Evolutionary conservation across 2,888 invertebrate genomes (phyloP), one percentile per base, ranked within the genome.

Genomic region (Molorchus minor): DNA sequence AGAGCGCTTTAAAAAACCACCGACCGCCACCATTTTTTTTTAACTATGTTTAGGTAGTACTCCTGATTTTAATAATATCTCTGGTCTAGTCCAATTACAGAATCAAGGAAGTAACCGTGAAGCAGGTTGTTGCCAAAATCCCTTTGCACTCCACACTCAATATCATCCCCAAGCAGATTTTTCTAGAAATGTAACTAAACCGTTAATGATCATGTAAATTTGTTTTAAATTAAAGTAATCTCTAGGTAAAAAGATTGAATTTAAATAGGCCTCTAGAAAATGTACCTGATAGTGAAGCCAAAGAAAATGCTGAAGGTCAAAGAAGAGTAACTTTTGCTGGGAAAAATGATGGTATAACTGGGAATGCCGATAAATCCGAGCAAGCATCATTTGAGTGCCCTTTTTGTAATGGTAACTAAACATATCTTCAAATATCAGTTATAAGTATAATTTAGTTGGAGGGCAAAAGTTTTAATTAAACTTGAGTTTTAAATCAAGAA

Each of bases 61-160:
- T 16, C 58, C 67, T 29, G 67, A 69, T 54, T 64, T 68, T 10
- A 44, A 10, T 15, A 65, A 62, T 41, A 35, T 61, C 47, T 43
- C 46, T 41, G 59, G 65, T 20, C 38, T 56, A 13, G 15, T 55
- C 16, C 49, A 30, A 21, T 17, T 38, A 16, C 40, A 43, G 21
- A 47, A 30, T 5, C n/a, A 36, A 49, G 8, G 7, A 29, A 0
- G 4, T 13, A 12, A 38, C 1, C 20, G 33, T 10, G 3, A 21
- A 17, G 13, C 1, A 25, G 38, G 30, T 16, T 5, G 12, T 3
- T n/a, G 8, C n/a, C 13, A 1, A n/a, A 20, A 16, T 13, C 16
- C 5, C 3, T 15, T 21, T n/a, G n/a, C 12, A 13, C n/a, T 30
- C 45, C 8, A 13, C 47, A 13, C 15, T 15, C 13, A 17, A 17